A percentile compares a stretch with the other conserved stretches of the same genome.
phyloP scores from a whole-genome alignment of 2,888 invertebrate species.

The Eupithecia vulgata region DNA sequence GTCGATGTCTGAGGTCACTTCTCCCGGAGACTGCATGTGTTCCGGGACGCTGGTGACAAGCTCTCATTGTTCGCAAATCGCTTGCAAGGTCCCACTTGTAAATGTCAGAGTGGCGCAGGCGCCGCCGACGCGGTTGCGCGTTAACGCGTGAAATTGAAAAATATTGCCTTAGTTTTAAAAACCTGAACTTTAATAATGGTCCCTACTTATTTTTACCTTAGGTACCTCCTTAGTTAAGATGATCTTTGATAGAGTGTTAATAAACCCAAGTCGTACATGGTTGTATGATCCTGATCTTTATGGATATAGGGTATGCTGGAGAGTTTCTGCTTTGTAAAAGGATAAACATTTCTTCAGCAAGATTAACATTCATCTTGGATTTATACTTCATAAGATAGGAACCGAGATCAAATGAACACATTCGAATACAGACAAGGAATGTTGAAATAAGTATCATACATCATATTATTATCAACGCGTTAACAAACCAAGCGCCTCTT shows the following conservation, averaged over 20 bases:
- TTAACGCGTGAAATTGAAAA: constrained; percentile 47
- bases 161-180: constrained; percentile 40
- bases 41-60: constrained; percentile 77
- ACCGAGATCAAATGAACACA: background rate
- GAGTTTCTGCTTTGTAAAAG: background rate
- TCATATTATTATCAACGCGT: constrained; percentile 19
- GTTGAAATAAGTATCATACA: constrained; percentile 2
- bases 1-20: constrained; percentile 69
- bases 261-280: background rate
- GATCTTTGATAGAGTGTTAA: background rate
- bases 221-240: background rate
- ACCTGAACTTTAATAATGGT: constrained; percentile 13
- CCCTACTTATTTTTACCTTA: background rate
- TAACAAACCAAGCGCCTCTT: constrained; percentile 28
- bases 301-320: background rate
- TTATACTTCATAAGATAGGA: background rate
- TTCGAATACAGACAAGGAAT: constrained; percentile 1
- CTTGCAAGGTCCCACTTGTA: constrained; percentile 72
- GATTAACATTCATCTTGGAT: background rate
- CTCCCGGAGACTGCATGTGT: constrained; percentile 57
- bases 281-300: background rate
- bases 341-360: background rate
- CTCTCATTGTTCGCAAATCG: constrained; percentile 75
- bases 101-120: constrained; percentile 78
- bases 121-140: constrained; percentile 50